Conservation (phyloP, 2,888 invertebrate genomes). For the Dicroscelio sp. region DNA sequence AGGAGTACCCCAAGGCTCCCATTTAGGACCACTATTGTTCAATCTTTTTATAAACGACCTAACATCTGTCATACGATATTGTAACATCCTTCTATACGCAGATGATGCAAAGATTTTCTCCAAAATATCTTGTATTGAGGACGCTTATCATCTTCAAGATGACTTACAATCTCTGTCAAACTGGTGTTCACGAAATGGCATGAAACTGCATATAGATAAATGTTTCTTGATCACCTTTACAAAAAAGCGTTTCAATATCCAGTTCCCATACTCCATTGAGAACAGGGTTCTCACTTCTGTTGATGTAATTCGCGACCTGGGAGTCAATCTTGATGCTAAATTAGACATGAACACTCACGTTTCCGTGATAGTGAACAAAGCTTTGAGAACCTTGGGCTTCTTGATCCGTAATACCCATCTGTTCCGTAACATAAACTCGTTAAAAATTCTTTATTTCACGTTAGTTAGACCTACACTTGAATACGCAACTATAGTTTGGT, state of each 20-base stretch:
- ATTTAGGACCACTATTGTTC: not conserved
- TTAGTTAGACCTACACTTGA: not conserved
- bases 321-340: not conserved
- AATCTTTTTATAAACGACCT: constrained; percentile 52
- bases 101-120: constrained; percentile 43
- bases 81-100: too few species aligned
- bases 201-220: constrained; percentile 12
- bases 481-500: not conserved
- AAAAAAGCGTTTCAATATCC: not conserved
- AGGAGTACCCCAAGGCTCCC: constrained; percentile 61
- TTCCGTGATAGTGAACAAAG: not conserved
- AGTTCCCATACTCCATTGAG: not conserved
- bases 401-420: not conserved
- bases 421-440: too few species aligned
- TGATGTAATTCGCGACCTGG: constrained; percentile 7
- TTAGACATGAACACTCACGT: not conserved
- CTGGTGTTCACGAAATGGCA: constrained; percentile 5
- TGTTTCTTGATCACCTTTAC: constrained; percentile 9
- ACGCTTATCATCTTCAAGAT: not conserved
- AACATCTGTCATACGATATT: too few species aligned
- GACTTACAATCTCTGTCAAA: not conserved
- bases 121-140: not conserved
- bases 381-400: not conserved
- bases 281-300: not conserved
- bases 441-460: not conserved